phyloP scores from a whole-genome alignment of 2,113 vertebrate genomes.

The Desmodus rotundus region DNA sequence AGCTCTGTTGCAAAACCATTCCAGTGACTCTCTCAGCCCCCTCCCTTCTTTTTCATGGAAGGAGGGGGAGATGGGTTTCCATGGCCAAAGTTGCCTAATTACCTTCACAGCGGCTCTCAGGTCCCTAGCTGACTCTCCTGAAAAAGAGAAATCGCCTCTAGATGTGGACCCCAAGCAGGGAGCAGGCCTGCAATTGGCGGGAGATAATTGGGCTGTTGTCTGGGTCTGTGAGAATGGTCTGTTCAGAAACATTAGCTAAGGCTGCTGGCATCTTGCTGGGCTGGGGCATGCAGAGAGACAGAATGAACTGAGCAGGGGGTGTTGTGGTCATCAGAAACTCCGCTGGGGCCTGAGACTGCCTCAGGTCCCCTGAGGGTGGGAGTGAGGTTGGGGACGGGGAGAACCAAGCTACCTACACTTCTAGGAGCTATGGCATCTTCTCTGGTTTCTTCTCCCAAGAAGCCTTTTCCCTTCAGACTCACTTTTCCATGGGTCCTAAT shows the following conservation, averaged over 20 bases:
- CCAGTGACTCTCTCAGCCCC: background rate
- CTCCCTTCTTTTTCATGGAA: background rate
- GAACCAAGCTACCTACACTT: background rate
- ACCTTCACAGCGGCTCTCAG: background rate
- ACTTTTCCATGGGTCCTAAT: background rate
- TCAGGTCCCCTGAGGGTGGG: background rate
- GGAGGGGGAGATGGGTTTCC: background rate
- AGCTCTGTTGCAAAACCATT: background rate
- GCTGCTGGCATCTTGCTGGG: conserved; percentile 6
- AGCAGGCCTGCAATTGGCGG: conserved; percentile 29
- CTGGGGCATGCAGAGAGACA: conserved; percentile 35
- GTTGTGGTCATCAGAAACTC: conserved; percentile 69
- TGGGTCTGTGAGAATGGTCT: conserved; percentile 44
- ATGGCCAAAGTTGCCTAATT: conserved; percentile 42
- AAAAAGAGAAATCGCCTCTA: conserved; percentile 8
- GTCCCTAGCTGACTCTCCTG: background rate
- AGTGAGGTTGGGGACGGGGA: background rate
- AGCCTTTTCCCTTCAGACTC: background rate
- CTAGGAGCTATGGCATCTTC: background rate
- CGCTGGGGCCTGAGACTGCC: conserved; percentile 45
- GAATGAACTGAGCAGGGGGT: conserved; percentile 64
- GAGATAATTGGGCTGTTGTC: conserved; percentile 42
- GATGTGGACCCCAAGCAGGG: conserved; percentile 34
- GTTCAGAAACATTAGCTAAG: conserved; percentile 69
- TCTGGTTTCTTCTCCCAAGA: background rate